A percentile compares a stretch with the other conserved stretches of the same genome.
These are phyloP conservation scores for Strigamia transsilvanica DNA, from an alignment of 2,888 invertebrate species.

Conservation along the genomic window DNA sequence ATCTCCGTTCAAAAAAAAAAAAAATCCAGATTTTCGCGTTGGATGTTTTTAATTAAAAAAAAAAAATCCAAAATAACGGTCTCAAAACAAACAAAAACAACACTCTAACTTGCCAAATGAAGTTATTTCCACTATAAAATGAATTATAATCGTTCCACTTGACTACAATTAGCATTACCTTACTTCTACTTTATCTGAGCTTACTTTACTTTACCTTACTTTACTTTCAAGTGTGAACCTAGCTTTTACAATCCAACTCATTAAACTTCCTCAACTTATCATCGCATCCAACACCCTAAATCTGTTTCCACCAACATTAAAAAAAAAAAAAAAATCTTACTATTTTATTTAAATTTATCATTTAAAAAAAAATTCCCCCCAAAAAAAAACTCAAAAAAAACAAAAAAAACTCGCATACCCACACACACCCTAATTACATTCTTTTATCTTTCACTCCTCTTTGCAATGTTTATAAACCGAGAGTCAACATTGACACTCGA, in stretches of 20 bases:
- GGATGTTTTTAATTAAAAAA: no score
- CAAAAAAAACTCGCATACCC: no score
- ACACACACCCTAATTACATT: slow-evolving; percentile 4
- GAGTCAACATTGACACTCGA: background rate
- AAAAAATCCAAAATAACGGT: no score
- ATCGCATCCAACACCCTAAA: background rate
- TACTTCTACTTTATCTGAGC: no score
- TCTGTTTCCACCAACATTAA: background rate
- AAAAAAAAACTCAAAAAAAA: background rate
- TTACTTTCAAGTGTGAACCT: no score
- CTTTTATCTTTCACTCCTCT: slow-evolving; percentile 5
- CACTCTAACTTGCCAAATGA: no score
- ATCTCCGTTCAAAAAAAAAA: no score
- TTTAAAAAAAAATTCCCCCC: background rate
- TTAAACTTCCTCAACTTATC: background rate
- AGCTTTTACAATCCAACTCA: background rate
- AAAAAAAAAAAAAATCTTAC: background rate
- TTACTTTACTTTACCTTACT: no score
- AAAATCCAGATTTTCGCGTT: no score
- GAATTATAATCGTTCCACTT: slow-evolving; percentile 1
- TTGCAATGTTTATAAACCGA: slow-evolving; percentile 29
- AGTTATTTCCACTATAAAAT: background rate
- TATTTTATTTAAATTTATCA: background rate
- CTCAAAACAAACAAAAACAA: no score
- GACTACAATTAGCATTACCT: background rate